Conservation (phyloP, 92 coral and sea anemone species). For the Siderastrea radians region DNA sequence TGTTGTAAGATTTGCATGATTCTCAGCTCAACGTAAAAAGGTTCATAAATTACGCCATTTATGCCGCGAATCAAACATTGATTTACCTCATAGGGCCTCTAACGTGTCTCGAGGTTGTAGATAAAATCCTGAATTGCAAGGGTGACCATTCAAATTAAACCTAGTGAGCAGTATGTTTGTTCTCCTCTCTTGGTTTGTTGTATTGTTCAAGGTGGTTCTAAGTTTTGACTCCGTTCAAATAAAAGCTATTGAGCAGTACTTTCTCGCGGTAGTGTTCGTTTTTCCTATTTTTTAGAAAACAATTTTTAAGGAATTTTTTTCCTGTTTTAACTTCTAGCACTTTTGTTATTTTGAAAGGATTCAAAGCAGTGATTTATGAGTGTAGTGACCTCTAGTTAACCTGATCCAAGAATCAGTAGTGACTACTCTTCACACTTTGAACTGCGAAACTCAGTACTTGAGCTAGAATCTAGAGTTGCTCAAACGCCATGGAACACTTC, state of each 20-base stretch:
- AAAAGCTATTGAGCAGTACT: not conserved
- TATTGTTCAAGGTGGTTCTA: not conserved
- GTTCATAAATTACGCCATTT: not conserved
- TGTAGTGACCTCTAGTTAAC: constrained; percentile 14
- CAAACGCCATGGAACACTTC: not conserved
- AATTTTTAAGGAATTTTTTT: not conserved
- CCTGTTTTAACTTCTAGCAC: not conserved
- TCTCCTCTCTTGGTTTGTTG: not conserved
- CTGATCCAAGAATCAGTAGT: not conserved
- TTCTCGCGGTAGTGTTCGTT: not conserved
- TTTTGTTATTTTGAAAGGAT: not conserved
- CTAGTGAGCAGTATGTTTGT: not conserved
- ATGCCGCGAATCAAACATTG: too few species aligned
- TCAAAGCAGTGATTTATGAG: not conserved
- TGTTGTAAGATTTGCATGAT: not conserved
- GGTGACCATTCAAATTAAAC: not conserved
- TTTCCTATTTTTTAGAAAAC: not conserved
- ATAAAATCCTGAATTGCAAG: not conserved
- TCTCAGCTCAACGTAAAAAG: not conserved
- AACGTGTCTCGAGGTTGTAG: too few species aligned
- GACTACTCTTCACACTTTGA: not conserved
- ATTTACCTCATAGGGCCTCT: too few species aligned
- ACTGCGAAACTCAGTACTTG: not conserved
- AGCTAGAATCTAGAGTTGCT: not conserved
- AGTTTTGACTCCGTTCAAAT: not conserved